Percentiles rank a stretch among this genome's conserved stretches.
These are phyloP conservation scores for Aphaenogaster floridana DNA, from an alignment of 1,140 invertebrate genomes.

Conservation along the genomic window DNA sequence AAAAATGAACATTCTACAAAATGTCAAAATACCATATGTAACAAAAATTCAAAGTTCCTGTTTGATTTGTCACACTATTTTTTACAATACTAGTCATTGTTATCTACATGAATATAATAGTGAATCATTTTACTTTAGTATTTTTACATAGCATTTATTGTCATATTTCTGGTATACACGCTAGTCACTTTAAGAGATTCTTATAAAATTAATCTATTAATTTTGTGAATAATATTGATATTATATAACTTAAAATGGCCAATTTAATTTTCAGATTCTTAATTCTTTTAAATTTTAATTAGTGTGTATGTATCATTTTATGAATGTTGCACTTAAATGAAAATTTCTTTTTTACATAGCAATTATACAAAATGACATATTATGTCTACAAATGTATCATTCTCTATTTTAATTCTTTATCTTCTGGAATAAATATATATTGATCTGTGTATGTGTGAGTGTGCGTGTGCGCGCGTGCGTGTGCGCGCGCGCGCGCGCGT, in stretches of 20 bases:
- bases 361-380: background rate
- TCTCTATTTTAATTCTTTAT: background rate
- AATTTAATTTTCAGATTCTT: background rate
- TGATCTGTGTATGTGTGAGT: background rate
- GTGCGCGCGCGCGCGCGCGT: too few species aligned
- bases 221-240: conserved; percentile 24
- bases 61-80: background rate
- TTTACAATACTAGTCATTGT: conserved; percentile 51
- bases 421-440: background rate
- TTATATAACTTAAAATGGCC: background rate
- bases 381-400: background rate
- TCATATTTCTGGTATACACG: conserved; percentile 14
- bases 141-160: conserved; percentile 40
- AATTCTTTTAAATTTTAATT: conserved; percentile 20
- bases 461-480: too few species aligned
- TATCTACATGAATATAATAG: conserved; percentile 24
- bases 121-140: conserved; percentile 47
- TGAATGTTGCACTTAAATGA: too few species aligned
- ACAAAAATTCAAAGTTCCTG: conserved; percentile 21
- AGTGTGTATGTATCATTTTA: background rate
- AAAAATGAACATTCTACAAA: background rate
- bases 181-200: conserved; percentile 41
- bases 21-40: background rate
- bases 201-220: conserved; percentile 6
- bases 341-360: background rate